These are phyloP conservation scores for Pantelozetes paolii DNA, from an alignment of 2,888 invertebrate species.

Conservation along the genomic window DNA sequence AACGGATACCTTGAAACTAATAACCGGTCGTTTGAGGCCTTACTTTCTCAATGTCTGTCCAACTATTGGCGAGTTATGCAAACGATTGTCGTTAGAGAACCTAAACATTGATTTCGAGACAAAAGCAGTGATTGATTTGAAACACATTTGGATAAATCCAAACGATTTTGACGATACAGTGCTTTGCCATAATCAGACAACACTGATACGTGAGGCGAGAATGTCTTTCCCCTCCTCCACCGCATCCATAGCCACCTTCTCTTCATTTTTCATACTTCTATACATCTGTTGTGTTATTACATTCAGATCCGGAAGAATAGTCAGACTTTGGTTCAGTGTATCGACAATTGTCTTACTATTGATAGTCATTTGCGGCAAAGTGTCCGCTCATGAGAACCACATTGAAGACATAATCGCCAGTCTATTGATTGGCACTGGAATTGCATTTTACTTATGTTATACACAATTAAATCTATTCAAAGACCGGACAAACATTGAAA, in stretches of 20 bases:
- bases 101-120: background rate
- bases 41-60: conserved; percentile 40
- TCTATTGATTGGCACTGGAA: conserved; percentile 5
- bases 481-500: background rate
- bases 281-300: conserved; percentile 23
- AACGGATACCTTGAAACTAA: conserved; percentile 38
- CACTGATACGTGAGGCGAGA: conserved; percentile 9
- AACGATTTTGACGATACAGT: conserved; percentile 1
- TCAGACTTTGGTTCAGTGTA: conserved; percentile 28
- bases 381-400: conserved; percentile 2
- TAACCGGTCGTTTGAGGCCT: conserved; percentile 40
- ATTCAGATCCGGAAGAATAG: conserved; percentile 16
- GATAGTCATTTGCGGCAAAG: conserved; percentile 11
- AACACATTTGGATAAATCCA: conserved; percentile 8
- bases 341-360: background rate
- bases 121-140: background rate
- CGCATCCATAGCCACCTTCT: conserved; percentile 39
- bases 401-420: conserved; percentile 10
- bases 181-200: conserved; percentile 4
- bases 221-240: conserved; percentile 43
- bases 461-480: conserved; percentile 29
- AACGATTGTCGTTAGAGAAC: background rate
- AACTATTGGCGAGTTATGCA: conserved; percentile 16
- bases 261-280: conserved; percentile 38
- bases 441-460: conserved; percentile 22